These are phyloP conservation scores for Aphyosemion australe DNA, from an alignment of 2,113 vertebrate genomes.

Conservation along the genomic window DNA sequence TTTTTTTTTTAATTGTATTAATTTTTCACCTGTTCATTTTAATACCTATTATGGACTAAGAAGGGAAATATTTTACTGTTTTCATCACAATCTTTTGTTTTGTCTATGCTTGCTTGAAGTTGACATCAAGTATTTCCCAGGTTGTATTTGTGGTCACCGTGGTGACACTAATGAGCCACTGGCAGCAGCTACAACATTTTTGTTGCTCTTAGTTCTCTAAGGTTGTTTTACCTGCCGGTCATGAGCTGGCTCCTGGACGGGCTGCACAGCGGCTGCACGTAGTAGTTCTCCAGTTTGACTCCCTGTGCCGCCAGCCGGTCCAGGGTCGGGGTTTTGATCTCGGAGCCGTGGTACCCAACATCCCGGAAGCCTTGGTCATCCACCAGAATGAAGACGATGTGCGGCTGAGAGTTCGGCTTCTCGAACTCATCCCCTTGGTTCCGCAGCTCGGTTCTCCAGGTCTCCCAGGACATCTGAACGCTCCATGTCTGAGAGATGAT, in stretches of 20 bases:
- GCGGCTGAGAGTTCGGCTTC: slow-evolving; percentile 78
- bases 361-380: slow-evolving; percentile 97
- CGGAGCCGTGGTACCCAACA: slow-evolving; percentile 95
- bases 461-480: slow-evolving; percentile 81
- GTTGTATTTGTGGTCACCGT: too few relatives aligned
- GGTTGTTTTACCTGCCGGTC: slow-evolving; percentile 89
- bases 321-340: slow-evolving; percentile 93
- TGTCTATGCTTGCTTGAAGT: too few relatives aligned
- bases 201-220: too few relatives aligned
- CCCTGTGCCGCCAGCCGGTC: slow-evolving; percentile 91
- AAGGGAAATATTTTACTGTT: too few relatives aligned
- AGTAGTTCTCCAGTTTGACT: slow-evolving; percentile 98
- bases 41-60: too few relatives aligned
- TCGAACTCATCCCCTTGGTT: slow-evolving; percentile 60
- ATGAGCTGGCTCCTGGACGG: slow-evolving; percentile 96
- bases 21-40: too few relatives aligned
- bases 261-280: slow-evolving; percentile 97
- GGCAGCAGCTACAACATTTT: too few relatives aligned
- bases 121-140: too few relatives aligned
- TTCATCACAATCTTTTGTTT: too few relatives aligned
- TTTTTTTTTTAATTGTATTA: too few relatives aligned
- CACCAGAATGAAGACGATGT: slow-evolving; percentile 94
- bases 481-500: slow-evolving; percentile 78
- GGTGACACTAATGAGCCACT: too few relatives aligned
- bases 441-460: slow-evolving; percentile 50